A percentile compares a stretch with the other conserved stretches of the same genome.
Conservation (phyloP, 2,797 vertebrate genomes). For the Trachurus trachurus region DNA sequence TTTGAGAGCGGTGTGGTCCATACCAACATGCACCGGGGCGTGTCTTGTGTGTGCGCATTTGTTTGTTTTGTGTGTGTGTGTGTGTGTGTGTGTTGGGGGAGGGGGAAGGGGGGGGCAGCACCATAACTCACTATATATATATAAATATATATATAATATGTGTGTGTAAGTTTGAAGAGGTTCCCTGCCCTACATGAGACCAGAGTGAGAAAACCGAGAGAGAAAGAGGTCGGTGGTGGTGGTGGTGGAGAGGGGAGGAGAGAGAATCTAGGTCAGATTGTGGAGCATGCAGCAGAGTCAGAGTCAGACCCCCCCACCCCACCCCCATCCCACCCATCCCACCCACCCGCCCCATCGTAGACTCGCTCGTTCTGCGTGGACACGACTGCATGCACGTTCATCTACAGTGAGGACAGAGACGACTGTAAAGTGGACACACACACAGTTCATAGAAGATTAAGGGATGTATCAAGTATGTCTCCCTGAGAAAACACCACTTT, state of each 20-base stretch:
- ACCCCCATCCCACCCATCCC: conserved; percentile 14
- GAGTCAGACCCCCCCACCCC: too few relatives aligned
- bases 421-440: conserved; percentile 46
- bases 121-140: conserved; percentile 65
- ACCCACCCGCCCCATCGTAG: conserved; percentile 15
- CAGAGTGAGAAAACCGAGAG: conserved; percentile 32
- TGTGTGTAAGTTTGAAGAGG: conserved; percentile 65
- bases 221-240: conserved; percentile 9
- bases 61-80: conserved; percentile 26
- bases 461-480: conserved; percentile 83
- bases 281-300: conserved; percentile 55
- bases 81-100: conserved; percentile 31
- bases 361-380: conserved; percentile 44
- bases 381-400: conserved; percentile 63
- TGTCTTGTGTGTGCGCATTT: conserved; percentile 33
- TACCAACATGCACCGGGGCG: conserved; percentile 79
- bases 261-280: conserved; percentile 80
- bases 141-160: too few relatives aligned
- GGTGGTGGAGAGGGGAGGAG: conserved; percentile 19
- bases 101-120: conserved; percentile 63
- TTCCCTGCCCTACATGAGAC: conserved; percentile 70
- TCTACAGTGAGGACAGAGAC: conserved; percentile 33
- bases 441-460: conserved; percentile 61
- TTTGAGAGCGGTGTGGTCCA: conserved; percentile 77
- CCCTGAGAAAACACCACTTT: conserved; percentile 81